phyloP scores from a whole-genome alignment of 2,888 invertebrate genomes.

The Acanthosepion esculentum region DNA sequence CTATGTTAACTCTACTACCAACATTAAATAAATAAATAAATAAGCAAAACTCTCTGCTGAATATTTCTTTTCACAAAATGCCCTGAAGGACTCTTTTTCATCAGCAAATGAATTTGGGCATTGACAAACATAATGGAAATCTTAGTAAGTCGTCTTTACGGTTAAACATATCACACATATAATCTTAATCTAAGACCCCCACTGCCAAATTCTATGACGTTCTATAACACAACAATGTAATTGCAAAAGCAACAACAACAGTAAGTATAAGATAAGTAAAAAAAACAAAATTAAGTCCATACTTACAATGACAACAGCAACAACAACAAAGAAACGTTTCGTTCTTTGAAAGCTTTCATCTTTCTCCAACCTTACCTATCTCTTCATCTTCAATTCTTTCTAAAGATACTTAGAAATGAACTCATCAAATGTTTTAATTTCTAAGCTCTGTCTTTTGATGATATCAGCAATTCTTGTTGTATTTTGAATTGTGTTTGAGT shows the following conservation, averaged over 20 bases:
- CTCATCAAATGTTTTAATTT: constrained; percentile 2
- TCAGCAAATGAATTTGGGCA: too few relatives aligned
- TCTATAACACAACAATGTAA: not conserved
- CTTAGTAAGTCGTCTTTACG: not conserved
- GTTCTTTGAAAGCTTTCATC: not conserved
- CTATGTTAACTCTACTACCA: too few relatives aligned
- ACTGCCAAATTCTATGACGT: not conserved
- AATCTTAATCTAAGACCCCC: not conserved
- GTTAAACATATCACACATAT: not conserved
- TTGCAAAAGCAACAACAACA: not conserved
- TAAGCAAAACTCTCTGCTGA: too few relatives aligned
- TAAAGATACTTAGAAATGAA: not conserved
- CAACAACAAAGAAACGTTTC: not conserved
- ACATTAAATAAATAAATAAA: too few relatives aligned
- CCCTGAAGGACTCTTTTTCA: too few relatives aligned
- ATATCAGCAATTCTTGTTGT: constrained; percentile 1
- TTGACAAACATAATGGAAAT: not conserved
- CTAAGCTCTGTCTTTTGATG: not conserved
- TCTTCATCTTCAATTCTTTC: not conserved
- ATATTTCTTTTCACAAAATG: too few relatives aligned
- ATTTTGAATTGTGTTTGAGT: not conserved
- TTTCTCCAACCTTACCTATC: not conserved
- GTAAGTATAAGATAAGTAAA: not conserved
- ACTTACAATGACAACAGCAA: not conserved
- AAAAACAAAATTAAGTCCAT: not conserved